These are phyloP conservation scores for Phragmatobia fuliginosa DNA, from an alignment of 2,888 invertebrate genomes.

Conservation along the genomic window DNA sequence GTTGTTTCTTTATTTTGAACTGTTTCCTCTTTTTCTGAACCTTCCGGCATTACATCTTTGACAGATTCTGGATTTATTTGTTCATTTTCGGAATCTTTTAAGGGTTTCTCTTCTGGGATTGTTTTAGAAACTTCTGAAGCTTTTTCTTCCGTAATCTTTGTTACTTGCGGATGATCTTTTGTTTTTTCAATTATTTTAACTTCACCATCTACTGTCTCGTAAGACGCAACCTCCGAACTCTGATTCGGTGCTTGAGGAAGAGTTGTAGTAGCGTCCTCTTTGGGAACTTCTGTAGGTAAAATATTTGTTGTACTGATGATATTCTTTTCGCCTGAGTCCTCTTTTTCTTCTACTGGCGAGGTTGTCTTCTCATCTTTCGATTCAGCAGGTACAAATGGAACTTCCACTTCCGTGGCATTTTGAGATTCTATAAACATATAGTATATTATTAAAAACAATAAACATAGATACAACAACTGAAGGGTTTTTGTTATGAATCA, in stretches of 20 bases:
- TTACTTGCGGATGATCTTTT: not conserved
- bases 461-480: not conserved
- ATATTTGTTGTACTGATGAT: constrained; percentile 12
- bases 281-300: constrained; percentile 1
- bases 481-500: not conserved
- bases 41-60: constrained; percentile 24
- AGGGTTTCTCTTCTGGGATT: constrained; percentile 19
- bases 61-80: not conserved
- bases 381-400: constrained; percentile 11
- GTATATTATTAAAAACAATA: not conserved
- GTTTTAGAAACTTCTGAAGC: constrained; percentile 14
- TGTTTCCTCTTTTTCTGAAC: constrained; percentile 20
- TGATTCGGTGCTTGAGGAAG: constrained; percentile 18
- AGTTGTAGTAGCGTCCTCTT: not conserved
- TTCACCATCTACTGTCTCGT: constrained; percentile 7
- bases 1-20: constrained; percentile 25
- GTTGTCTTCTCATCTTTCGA: constrained; percentile 8
- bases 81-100: constrained; percentile 13
- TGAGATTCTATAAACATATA: constrained; percentile 27
- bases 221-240: constrained; percentile 6
- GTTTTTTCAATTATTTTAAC: constrained; percentile 8
- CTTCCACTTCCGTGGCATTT: constrained; percentile 21
- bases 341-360: constrained; percentile 12
- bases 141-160: not conserved
- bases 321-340: constrained; percentile 15